These are phyloP conservation scores for Natator depressus DNA, from an alignment of 2,113 vertebrate genomes.

Conservation along the genomic window DNA sequence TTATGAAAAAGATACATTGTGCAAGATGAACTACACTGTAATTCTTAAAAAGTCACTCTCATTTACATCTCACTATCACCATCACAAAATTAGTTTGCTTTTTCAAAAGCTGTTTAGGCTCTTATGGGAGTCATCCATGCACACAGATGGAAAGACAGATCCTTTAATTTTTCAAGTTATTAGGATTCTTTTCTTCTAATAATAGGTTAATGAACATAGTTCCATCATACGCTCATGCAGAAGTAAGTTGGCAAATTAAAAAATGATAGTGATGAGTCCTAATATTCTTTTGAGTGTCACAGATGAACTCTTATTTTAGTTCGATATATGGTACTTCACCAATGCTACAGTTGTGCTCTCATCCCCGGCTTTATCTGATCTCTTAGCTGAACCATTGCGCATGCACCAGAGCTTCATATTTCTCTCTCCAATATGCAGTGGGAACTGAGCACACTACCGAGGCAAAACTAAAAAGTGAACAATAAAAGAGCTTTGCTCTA, in stretches of 20 bases:
- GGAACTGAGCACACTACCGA: neutral
- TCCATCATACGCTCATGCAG: neutral
- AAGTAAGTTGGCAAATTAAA: neutral
- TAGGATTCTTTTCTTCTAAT: neutral
- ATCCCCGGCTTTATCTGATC: neutral
- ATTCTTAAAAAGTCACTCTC: neutral
- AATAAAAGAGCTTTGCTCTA: neutral
- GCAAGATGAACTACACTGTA: neutral
- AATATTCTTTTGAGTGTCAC: rapidly evolving
- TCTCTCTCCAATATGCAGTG: too few relatives aligned
- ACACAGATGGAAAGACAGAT: neutral
- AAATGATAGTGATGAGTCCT: neutral
- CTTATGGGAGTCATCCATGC: neutral
- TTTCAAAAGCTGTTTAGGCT: neutral
- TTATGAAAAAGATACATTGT: neutral
- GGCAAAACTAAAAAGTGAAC: neutral
- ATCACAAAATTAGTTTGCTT: neutral
- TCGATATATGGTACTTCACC: neutral
- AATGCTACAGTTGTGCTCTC: neutral
- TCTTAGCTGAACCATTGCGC: neutral
- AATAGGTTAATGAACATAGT: rapidly evolving
- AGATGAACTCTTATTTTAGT: neutral
- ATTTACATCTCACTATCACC: neutral
- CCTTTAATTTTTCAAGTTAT: neutral
- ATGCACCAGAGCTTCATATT: neutral